Evolutionary conservation across 2,888 invertebrate species (phyloP).

Genomic region (Aspidiotus destructor): DNA sequence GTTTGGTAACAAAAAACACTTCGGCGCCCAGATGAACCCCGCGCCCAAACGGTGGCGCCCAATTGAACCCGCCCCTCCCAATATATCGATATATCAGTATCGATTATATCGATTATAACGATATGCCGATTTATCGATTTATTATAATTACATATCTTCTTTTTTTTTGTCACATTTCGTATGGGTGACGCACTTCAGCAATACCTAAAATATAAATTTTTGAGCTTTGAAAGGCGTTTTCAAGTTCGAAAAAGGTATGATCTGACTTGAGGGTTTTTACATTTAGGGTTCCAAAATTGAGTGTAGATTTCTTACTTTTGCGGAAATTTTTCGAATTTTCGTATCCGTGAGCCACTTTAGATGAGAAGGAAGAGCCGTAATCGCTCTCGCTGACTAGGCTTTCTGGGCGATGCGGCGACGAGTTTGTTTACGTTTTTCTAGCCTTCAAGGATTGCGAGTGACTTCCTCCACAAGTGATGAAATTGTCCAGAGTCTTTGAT

Average conservation of each 20-base stretch:
- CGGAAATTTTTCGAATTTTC: neutral
- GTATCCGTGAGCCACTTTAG: neutral
- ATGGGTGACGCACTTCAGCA: neutral
- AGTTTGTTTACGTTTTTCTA: neutral
- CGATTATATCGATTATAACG: too few relatives aligned
- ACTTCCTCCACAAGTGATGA: neutral
- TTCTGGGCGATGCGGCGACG: neutral
- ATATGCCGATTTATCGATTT: too few relatives aligned
- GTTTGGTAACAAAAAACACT: too few relatives aligned
- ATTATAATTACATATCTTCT: too few relatives aligned
- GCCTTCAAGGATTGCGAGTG: neutral
- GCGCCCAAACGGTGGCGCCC: too few relatives aligned
- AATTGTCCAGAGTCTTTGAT: neutral
- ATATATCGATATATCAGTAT: too few relatives aligned
- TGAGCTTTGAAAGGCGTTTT: slow-evolving; percentile 3
- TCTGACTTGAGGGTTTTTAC: slow-evolving; percentile 3
- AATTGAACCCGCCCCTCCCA: too few relatives aligned
- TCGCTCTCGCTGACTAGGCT: neutral
- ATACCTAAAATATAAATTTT: slow-evolving; percentile 6
- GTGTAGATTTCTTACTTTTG: neutral
- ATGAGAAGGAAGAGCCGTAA: neutral
- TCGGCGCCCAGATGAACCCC: too few relatives aligned
- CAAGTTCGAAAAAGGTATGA: neutral
- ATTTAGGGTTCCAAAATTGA: slow-evolving; percentile 4
- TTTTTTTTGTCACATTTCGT: too few relatives aligned